These are phyloP conservation scores for Anarrhichthys ocellatus DNA, from an alignment of 2,113 vertebrate species.

Conservation along the genomic window DNA sequence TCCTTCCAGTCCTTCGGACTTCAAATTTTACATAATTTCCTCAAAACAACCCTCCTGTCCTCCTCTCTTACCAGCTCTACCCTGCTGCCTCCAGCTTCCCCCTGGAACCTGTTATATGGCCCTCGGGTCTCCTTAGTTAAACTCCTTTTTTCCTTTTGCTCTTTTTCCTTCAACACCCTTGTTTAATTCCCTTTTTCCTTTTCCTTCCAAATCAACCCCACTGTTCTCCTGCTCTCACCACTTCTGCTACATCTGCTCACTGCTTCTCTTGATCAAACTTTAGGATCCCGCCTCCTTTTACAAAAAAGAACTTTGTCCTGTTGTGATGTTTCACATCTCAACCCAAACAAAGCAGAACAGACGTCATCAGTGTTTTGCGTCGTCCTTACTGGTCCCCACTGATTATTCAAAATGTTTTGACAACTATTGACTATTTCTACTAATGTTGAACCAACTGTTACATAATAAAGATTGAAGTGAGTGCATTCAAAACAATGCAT, in stretches of 20 bases:
- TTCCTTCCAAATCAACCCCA: slow-evolving; percentile 14
- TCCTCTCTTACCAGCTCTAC: not conserved
- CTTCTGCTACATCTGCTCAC: slow-evolving; percentile 10
- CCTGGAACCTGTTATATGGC: slow-evolving; percentile 13
- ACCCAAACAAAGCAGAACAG: slow-evolving; percentile 11
- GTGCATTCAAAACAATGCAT: slow-evolving; percentile 66
- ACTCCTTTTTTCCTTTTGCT: slow-evolving; percentile 20
- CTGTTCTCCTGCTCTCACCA: slow-evolving; percentile 14
- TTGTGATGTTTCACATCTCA: slow-evolving; percentile 9
- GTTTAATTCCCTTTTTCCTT: slow-evolving; percentile 29
- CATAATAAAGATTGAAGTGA: slow-evolving; percentile 85
- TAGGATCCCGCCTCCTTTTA: slow-evolving; percentile 18
- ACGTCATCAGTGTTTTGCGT: not conserved
- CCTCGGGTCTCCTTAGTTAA: slow-evolving; percentile 12
- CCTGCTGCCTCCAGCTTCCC: not conserved
- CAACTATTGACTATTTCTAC: slow-evolving; percentile 51
- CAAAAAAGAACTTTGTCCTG: not conserved
- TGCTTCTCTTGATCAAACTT: slow-evolving; percentile 25
- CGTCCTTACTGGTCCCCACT: slow-evolving; percentile 1
- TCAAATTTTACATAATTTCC: slow-evolving; percentile 3
- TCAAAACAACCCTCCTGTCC: slow-evolving; percentile 11
- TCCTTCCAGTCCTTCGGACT: not conserved
- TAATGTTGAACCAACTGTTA: slow-evolving; percentile 65
- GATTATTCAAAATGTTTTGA: slow-evolving; percentile 38
- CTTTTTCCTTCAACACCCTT: slow-evolving; percentile 14